These are phyloP conservation scores for Synaphobranchus kaupii DNA, from an alignment of 2,797 vertebrate species.

Conservation along the genomic window DNA sequence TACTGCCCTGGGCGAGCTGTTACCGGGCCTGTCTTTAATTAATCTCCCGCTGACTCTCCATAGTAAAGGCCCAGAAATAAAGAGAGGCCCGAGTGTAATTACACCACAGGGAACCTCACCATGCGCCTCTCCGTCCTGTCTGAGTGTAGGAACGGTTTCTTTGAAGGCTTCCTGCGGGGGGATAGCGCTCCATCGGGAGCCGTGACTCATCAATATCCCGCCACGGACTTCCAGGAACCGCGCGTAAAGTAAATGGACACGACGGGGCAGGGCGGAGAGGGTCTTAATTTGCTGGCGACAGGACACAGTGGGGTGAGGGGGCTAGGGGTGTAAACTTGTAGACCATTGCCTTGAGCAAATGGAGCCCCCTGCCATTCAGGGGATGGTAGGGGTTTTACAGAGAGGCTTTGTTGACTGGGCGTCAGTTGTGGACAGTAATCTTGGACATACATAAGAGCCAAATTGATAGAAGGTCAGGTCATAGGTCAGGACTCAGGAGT, in stretches of 20 bases:
- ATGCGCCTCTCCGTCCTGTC: constrained; percentile 56
- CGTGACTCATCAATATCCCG: constrained; percentile 70
- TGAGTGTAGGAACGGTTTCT: constrained; percentile 44
- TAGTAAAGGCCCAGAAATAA: constrained; percentile 56
- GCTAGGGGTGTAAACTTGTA: constrained; percentile 36
- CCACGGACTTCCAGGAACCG: constrained; percentile 63
- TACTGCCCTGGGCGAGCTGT: constrained; percentile 63
- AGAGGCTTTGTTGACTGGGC: background rate
- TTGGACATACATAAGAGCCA: background rate
- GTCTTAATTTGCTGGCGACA: background rate
- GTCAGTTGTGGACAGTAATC: constrained; percentile 9
- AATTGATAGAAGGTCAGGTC: background rate
- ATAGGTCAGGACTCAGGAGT: constrained; percentile 1
- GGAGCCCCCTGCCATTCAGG: background rate
- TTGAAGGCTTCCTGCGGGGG: constrained; percentile 68
- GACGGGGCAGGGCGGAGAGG: constrained; percentile 51
- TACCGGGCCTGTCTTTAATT: constrained; percentile 69
- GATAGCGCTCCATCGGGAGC: constrained; percentile 65
- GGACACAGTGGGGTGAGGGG: constrained; percentile 31
- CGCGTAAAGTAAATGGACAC: constrained; percentile 51
- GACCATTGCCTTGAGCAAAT: constrained; percentile 36
- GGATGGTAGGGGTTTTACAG: background rate
- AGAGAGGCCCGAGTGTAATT: constrained; percentile 67
- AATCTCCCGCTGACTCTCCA: constrained; percentile 53
- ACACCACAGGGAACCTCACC: constrained; percentile 65